Evolutionary conservation across 37 sponge, comb jelly and placozoan species (phyloP).

Genomic region (Cliona cf. orientalis): DNA sequence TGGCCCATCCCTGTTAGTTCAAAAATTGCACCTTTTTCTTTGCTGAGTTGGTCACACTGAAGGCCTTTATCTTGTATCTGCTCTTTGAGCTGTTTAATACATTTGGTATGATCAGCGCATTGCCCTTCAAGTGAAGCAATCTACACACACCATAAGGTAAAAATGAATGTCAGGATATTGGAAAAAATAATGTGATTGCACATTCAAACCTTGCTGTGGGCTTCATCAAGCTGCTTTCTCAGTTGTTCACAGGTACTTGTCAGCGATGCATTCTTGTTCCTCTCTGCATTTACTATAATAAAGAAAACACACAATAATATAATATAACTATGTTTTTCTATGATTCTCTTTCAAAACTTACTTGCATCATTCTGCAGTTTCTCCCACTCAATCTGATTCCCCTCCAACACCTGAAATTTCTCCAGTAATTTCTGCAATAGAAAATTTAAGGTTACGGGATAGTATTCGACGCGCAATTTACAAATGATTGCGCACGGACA

Average conservation of each 20-base stretch:
- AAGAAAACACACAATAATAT: not conserved
- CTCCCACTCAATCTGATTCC: conserved; percentile 5
- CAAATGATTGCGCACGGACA: too few relatives aligned
- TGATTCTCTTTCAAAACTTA: conserved; percentile 5
- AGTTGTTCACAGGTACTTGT: not conserved
- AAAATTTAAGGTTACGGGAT: too few relatives aligned
- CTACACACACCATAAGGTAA: not conserved
- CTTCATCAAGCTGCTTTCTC: not conserved
- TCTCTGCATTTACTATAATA: conserved; percentile 1
- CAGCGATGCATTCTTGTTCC: not conserved
- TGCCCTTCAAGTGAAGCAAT: not conserved
- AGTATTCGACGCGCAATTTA: too few relatives aligned
- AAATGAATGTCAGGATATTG: not conserved
- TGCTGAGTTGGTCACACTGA: not conserved
- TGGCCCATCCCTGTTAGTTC: too few relatives aligned
- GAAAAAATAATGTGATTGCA: not conserved
- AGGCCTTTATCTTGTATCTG: not conserved
- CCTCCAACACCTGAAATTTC: conserved; percentile 43
- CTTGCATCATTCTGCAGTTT: conserved; percentile 16
- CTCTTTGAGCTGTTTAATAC: not conserved
- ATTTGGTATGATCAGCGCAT: not conserved
- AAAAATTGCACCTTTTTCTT: conserved; percentile 30
- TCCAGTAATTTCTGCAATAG: conserved; percentile 39
- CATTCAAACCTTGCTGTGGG: not conserved
- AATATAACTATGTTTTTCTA: not conserved